Base-by-base conservation (phyloP, 1,140 invertebrate genomes). In the Bradynema listronoti region DNA sequence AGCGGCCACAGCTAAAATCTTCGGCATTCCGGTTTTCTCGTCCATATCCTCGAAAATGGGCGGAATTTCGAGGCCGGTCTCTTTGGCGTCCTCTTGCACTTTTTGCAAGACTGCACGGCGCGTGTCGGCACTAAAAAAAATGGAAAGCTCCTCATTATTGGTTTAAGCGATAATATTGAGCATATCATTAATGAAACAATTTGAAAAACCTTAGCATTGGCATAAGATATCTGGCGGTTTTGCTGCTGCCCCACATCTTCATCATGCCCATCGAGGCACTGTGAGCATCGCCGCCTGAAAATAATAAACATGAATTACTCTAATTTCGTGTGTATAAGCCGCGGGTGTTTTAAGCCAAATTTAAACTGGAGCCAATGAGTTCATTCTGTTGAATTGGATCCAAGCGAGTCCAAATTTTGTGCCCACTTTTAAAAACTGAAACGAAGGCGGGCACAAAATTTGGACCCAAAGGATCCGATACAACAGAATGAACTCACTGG, bases 261-360 rank as follows among this genome's bases (percentile, higher is more conserved):
- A 77, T 78, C 64, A 77, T 68, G 24, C 74, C 74, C n/a, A 78
- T 66, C 11, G 76, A 77, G 4, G 74, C 74, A 16, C 65, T 68
- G 53, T 65, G 65, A 53, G 73, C 61, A 41, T 73, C 70, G 25
- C 73, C 71, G 29, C 70, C 72, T 75, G 34, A 56, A 76, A 52
- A 32, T n/a, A 34, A 63, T 49, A 0, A 6, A 11, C 56, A 27
- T 11, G 29, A 1, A n/a, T n/a, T n/a, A n/a, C n/a, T n/a, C n/a
- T n/a, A n/a, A n/a, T n/a, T n/a, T n/a, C n/a, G n/a, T n/a, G n/a
- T n/a, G n/a, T n/a, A n/a, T n/a, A n/a, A n/a, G n/a, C n/a, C n/a
- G n/a, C n/a, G n/a, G n/a, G n/a, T n/a, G n/a, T n/a, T n/a, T n/a
- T n/a, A n/a, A n/a, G n/a, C n/a, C n/a, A n/a, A n/a, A n/a, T n/a